Evolutionary conservation across 1,140 invertebrate genomes (phyloP), one percentile per base, ranked within the genome.

Genomic region (Trypoxylus dichotomus): DNA sequence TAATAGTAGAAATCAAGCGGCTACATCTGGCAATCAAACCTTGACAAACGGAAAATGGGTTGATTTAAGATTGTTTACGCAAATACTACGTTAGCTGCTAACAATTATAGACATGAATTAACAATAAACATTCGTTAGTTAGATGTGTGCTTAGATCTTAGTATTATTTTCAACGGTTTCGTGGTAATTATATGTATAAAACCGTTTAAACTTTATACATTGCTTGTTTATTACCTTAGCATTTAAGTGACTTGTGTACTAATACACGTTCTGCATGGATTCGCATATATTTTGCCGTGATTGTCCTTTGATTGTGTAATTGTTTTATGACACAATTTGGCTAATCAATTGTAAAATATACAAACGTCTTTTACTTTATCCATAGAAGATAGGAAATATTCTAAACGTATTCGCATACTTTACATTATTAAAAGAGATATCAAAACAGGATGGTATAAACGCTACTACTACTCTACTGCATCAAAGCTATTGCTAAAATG

Each of bases 1-100:
- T 24, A 10, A 68, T 68, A 24, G 60, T 24, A 27, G 60, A 68
- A 68, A 68, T 68, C 60, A 68, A 68, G 60, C 60, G 60, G 15
- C 15, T 58, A 58, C 5, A 58, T 58, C 47, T 58, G 47, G 2
- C 60, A 13, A 24, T 25, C 60, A 68, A 68, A 68, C 60, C 60
- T 68, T 68, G 60, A 68, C 60, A 27, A 68, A 68, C 27, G 27
- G 60, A 68, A 27, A 68, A 68, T 10, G 11, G 10, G 19, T 27
- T 21, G 60, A 68, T 68, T 68, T 68, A 68, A 27, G 60, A 24
- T 24, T 25, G 27, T 68, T 68, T 68, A 10, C 60, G 60, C 60
- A 68, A 68, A 68, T 29, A 29, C 60, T 25, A 27, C 60, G 60
- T 27, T 27, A 10, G 7, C 24, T 24, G 27, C 25, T 68, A 68